Conservation (phyloP, 2,888 invertebrate species). For the Sesia bembeciformis region DNA sequence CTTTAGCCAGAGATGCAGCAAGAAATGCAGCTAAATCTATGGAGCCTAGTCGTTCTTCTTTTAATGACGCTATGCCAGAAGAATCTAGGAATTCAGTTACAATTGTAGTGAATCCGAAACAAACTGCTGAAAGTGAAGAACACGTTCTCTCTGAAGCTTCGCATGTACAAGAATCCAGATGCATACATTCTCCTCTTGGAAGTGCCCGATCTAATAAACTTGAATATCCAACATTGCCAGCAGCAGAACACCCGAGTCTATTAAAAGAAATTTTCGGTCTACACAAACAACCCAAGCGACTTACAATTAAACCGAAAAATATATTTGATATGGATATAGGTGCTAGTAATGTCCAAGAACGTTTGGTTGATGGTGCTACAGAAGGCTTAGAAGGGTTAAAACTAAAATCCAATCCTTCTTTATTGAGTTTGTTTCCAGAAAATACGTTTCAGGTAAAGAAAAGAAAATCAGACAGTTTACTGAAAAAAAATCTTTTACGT, state of each 20-base stretch:
- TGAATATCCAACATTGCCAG: constrained; percentile 2
- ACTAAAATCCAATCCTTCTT: constrained; percentile 13
- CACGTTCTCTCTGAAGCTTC: constrained; percentile 34
- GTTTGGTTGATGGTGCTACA: constrained; percentile 11
- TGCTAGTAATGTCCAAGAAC: constrained; percentile 38
- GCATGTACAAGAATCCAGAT: constrained; percentile 34
- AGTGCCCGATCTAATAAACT: constrained; percentile 11
- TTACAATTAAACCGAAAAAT: constrained; percentile 14
- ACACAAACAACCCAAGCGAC: constrained; percentile 15
- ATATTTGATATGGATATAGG: constrained; percentile 31
- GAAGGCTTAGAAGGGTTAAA: constrained; percentile 9
- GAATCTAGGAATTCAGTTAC: constrained; percentile 37
- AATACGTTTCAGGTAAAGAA: background rate
- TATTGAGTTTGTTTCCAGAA: constrained; percentile 5
- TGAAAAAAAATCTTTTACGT: background rate
- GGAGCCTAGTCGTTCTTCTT: constrained; percentile 8
- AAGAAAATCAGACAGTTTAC: no score
- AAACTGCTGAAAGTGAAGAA: constrained; percentile 15
- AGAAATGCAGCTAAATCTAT: constrained; percentile 21
- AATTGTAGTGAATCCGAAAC: constrained; percentile 33
- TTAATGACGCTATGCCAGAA: constrained; percentile 21
- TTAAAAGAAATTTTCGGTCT: constrained; percentile 22
- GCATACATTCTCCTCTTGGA: constrained; percentile 24
- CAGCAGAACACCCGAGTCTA: constrained; percentile 16
- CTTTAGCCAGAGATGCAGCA: constrained; percentile 50